Evolutionary conservation across 2,113 vertebrate species (phyloP), one percentile per base, ranked within the genome.

Genomic region (Tetrao urogallus): DNA sequence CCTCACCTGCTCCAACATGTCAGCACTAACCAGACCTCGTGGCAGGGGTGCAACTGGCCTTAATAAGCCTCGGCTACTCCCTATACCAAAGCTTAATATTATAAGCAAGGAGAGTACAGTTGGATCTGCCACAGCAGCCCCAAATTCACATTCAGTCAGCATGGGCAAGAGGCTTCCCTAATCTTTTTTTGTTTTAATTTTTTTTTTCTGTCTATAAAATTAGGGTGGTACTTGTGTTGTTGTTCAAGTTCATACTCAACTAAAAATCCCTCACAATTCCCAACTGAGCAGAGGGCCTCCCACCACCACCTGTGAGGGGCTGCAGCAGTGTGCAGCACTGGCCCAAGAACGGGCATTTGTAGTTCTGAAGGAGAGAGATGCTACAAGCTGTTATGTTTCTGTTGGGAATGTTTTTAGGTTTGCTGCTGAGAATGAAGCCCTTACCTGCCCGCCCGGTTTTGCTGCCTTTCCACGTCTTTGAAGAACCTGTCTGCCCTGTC

Each of bases 381-480:
- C 32, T 83, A 84, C n/a, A 66, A 66, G 45, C 54, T 93, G 10
- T 50, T 64, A 20, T 0, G 0, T 69, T 93, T 79, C 58, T 82
- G 34, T 22, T 9, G 45, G 61, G 17, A 90, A 75, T 30, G 40
- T 63, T 84, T 90, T 60, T 64, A 89, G 10, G 28, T 82, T 47
- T 92, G 21, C 65, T 56, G 47, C 52, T 78, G 77, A 25, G 52
- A 91, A 84, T 32, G 57, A 88, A 84, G 70, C 6, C 18, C 61
- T 89, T 91, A 89, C 81, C 74, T 72, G 70, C 57, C 54, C 75
- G 52, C 87, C 87, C 89, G 87, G 80, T 94, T 89, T 93, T 89
- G 28, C 65, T 86, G 61, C 84, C 54, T 84, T 95, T 84, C 86
- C 77, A 61, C 28, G 52, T 88, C 77, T 91, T 89, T 72, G 63